Evolutionary conservation across 2,113 vertebrate genomes (phyloP), one percentile per base, ranked within the genome.

Genomic region (Himantopus leucocephalus): DNA sequence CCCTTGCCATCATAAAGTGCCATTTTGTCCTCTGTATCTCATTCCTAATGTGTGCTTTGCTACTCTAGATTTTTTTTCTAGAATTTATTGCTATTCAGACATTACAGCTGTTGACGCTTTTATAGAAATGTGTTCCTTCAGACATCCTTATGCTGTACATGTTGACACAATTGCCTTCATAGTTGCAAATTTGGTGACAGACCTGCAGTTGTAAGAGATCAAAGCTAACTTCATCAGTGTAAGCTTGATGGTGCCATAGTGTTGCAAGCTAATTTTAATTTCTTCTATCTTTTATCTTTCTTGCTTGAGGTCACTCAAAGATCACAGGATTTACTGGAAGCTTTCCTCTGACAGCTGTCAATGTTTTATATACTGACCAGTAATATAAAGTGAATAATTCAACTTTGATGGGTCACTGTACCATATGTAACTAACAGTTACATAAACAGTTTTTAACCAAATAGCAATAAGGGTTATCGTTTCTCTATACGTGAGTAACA

Each of bases 71-170:
- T 26, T 24, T 24, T 48, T 48, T 50, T 12, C 18, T 64, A 1
- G 34, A 47, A 9, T 32, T 59, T 41, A 8, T 10, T 70, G 55
- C 19, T 3, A 3, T 37, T 66, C 32, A 35, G 10, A 9, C 11
- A 4, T 23, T 21, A 12, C 21, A 83, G 23, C 35, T 73, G 50
- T 26, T 63, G 39, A 23, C 15, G n/a, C 13, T 90, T 30, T 27
- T 15, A 8, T 4, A 19, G 19, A 4, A 47, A 30, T 20, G 6
- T 58, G 24, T 30, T 88, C 34, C 27, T 59, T 48, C 74, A 77
- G 63, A 7, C n/a, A 52, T 5, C 4, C 30, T 37, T 24, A 22
- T 0, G 0, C 52, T 22, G 12, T 48, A 12, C 3, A 8, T 41
- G 55, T n/a, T 79, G 75, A 70, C 55, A 43, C 41, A 6, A 15